Conservation (phyloP, 2,888 invertebrate genomes). For the Neuroscelio doddi region DNA sequence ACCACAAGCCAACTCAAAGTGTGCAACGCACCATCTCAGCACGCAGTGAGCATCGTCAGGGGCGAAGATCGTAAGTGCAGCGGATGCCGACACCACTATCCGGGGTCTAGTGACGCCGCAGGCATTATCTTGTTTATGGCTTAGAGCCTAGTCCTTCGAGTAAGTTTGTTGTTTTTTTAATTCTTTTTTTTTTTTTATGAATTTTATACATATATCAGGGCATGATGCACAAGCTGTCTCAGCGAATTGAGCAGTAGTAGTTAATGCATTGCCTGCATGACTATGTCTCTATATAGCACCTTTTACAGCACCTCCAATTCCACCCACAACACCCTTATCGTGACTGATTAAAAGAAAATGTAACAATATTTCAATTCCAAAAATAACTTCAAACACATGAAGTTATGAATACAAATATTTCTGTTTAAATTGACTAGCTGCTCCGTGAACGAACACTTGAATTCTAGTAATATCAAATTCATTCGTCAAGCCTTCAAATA, state of each 20-base stretch:
- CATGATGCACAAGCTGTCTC: background rate
- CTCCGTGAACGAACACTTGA: background rate
- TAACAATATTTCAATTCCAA: background rate
- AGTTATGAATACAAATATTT: background rate
- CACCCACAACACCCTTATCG: slow-evolving; percentile 1
- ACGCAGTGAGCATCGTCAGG: no score
- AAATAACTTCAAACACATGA: background rate
- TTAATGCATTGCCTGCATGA: background rate
- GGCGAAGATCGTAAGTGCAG: no score
- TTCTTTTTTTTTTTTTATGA: background rate
- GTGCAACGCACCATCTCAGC: no score
- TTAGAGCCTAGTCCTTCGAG: no score
- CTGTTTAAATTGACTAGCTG: slow-evolving; percentile 11
- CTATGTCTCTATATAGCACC: slow-evolving; percentile 4
- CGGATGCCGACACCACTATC: no score
- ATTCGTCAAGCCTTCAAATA: background rate
- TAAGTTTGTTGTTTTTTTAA: no score
- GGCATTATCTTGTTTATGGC: no score
- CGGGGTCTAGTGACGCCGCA: no score
- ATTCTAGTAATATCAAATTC: background rate
- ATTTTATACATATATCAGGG: background rate
- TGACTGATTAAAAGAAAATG: slow-evolving; percentile 1
- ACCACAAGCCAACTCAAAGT: no score
- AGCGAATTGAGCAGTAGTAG: background rate
- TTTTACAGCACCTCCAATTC: slow-evolving; percentile 3